phyloP scores from a whole-genome alignment of 2,797 vertebrate species.

The Scomberomorus guttatus region DNA sequence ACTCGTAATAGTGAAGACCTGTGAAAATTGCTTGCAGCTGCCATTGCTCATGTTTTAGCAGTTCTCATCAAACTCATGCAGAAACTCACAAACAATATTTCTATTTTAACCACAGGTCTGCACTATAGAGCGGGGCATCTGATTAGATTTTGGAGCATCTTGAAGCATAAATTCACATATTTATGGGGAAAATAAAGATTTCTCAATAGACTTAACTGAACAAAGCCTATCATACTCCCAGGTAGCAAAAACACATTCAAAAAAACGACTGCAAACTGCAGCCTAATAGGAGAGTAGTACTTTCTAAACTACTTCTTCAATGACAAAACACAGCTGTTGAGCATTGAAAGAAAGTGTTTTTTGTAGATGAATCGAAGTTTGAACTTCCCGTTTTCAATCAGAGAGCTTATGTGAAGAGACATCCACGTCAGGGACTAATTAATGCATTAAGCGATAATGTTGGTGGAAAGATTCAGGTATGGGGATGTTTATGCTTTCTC shows the following conservation, averaged over 20 bases:
- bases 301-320: conserved; percentile 19
- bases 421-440: conserved; percentile 45
- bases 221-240: background rate
- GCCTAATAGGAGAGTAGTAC: background rate
- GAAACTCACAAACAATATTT: background rate
- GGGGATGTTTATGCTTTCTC: conserved; percentile 16
- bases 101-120: background rate
- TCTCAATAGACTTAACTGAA: background rate
- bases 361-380: conserved; percentile 20
- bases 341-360: background rate
- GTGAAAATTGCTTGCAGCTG: conserved; percentile 49
- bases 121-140: background rate
- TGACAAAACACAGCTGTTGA: background rate
- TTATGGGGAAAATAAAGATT: background rate
- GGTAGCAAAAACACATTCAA: background rate
- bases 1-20: conserved; percentile 34
- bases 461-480: conserved; percentile 15
- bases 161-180: background rate
- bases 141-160: background rate
- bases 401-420: background rate
- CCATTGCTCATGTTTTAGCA: background rate
- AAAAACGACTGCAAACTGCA: conserved; percentile 5
- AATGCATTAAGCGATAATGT: conserved; percentile 16
- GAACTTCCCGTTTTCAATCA: conserved; percentile 18
- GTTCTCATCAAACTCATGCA: background rate